Percentiles rank a stretch among this genome's conserved stretches.
Evolutionary conservation across 2,888 invertebrate genomes (phyloP).

Genomic region (Geophilus truncorum): DNA sequence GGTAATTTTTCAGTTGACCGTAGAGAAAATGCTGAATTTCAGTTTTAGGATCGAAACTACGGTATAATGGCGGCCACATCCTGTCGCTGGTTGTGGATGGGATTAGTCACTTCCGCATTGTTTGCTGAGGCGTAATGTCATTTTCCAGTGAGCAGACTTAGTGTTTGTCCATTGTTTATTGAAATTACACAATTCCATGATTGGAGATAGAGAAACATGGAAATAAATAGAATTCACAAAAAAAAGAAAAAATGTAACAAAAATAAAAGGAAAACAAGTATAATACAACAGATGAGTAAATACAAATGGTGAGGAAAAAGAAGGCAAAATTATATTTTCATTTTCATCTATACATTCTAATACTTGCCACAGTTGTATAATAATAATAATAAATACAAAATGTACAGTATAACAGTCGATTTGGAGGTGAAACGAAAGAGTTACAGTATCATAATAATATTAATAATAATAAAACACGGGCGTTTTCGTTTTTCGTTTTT

Average conservation of each 20-base stretch:
- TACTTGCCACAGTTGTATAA: background rate
- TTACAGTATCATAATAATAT: too few species aligned
- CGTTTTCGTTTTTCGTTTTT: background rate
- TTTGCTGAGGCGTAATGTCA: background rate
- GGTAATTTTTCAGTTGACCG: too few species aligned
- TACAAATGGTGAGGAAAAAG: background rate
- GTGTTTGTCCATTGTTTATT: slow-evolving; percentile 20
- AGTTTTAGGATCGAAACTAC: background rate
- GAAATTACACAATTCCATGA: background rate
- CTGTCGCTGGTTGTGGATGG: background rate
- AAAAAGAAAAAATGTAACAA: background rate
- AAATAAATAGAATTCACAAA: background rate
- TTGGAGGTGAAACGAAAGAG: background rate
- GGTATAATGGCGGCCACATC: background rate
- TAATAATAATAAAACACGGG: too few species aligned
- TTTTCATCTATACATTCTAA: background rate
- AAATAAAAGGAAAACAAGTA: background rate
- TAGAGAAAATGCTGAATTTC: too few species aligned
- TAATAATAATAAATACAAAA: background rate
- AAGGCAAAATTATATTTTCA: background rate
- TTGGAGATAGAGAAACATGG: background rate
- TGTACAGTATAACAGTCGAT: background rate
- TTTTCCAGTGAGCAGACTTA: background rate
- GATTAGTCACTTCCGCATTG: slow-evolving; percentile 9
- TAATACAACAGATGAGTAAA: slow-evolving; percentile 9